phyloP scores from a whole-genome alignment of 1,140 invertebrate species.

The Lasioglossum baleicum region DNA sequence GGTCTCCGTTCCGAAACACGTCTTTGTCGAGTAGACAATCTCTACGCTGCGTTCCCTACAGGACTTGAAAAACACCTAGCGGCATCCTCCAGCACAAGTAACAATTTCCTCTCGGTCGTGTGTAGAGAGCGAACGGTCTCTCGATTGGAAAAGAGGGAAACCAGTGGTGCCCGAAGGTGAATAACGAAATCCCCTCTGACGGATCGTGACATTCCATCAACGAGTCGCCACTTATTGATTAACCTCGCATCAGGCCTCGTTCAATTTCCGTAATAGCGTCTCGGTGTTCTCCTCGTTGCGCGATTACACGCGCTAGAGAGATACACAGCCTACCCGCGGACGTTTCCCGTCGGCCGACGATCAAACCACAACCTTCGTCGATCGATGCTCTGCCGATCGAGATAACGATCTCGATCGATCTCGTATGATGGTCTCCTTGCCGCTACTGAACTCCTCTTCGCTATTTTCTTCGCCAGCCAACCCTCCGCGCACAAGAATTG shows the following conservation, averaged over 20 bases:
- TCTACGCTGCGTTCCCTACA: no score
- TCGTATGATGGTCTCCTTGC: neutral
- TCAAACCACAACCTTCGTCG: neutral
- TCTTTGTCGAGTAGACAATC: no score
- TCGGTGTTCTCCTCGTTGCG: neutral
- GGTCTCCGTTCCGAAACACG: no score
- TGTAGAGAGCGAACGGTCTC: neutral
- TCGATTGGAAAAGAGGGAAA: conserved; percentile 37
- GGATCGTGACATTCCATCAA: neutral
- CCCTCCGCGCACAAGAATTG: conserved; percentile 49
- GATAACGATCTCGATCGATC: neutral
- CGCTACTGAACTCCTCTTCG: neutral
- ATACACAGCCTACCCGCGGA: neutral
- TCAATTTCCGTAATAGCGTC: conserved; percentile 18
- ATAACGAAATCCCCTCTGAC: neutral
- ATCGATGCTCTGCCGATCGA: neutral
- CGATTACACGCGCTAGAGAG: neutral
- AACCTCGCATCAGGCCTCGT: conserved; percentile 7
- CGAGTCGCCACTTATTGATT: conserved; percentile 13
- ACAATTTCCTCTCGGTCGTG: conserved; percentile 37
- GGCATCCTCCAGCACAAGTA: neutral
- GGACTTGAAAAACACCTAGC: conserved; percentile 44
- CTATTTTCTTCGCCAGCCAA: neutral
- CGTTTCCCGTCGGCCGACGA: conserved; percentile 31
- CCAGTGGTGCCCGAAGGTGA: conserved; percentile 1